phyloP scores from a whole-genome alignment of 2,888 invertebrate species.

The Pristionchus mayeri region DNA sequence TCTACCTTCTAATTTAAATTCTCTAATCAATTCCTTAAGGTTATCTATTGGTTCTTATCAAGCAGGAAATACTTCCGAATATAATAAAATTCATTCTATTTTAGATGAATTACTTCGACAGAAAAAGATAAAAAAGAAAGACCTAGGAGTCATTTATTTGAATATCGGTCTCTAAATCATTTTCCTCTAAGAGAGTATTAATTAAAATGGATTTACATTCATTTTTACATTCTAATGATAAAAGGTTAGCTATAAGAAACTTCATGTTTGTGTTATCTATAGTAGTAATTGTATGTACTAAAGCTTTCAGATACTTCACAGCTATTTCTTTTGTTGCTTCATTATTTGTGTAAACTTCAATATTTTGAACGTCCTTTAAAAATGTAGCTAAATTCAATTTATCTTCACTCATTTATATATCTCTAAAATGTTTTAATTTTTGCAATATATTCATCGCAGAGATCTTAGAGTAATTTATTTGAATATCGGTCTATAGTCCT shows the following conservation, averaged over 20 bases:
- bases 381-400: slow-evolving; percentile 49
- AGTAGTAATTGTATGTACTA: slow-evolving; percentile 49
- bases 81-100: slow-evolving; percentile 59
- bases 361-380: slow-evolving; percentile 48
- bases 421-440: background rate
- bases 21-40: slow-evolving; percentile 53
- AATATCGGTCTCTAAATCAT: slow-evolving; percentile 52
- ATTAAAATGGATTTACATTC: slow-evolving; percentile 52
- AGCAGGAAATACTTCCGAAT: slow-evolving; percentile 61
- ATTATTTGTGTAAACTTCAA: slow-evolving; percentile 48
- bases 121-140: slow-evolving; percentile 54
- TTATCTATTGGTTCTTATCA: slow-evolving; percentile 59
- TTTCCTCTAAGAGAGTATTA: slow-evolving; percentile 35
- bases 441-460: background rate
- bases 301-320: slow-evolving; percentile 48
- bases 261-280: slow-evolving; percentile 49
- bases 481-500: no score
- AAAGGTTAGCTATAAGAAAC: slow-evolving; percentile 47
- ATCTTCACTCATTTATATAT: slow-evolving; percentile 45
- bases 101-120: no score
- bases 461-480: no score
- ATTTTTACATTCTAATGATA: slow-evolving; percentile 50
- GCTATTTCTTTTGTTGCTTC: slow-evolving; percentile 50
- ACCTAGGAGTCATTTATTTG: slow-evolving; percentile 54
- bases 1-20: slow-evolving; percentile 55